phyloP scores from a whole-genome alignment of 2,113 vertebrate genomes.

The Patagioenas fasciata region DNA sequence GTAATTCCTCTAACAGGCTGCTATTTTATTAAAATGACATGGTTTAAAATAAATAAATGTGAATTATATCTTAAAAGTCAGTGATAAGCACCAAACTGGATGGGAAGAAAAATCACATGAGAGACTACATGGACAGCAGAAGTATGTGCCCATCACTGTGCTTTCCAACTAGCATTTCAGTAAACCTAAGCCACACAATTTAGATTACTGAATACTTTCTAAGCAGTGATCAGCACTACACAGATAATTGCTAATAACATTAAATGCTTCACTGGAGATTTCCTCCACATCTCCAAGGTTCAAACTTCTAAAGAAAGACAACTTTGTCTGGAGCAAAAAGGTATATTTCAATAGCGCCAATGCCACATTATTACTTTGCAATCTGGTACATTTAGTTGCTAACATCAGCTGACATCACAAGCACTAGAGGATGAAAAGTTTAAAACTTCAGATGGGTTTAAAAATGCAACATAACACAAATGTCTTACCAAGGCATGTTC shows the following conservation, averaged over 20 bases:
- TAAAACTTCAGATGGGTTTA: not conserved
- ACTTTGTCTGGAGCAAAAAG: not conserved
- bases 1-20: not conserved
- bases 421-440: not conserved
- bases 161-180: not conserved
- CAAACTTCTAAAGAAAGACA: not conserved
- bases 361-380: not conserved
- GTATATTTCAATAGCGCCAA: not conserved
- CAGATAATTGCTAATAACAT: not conserved
- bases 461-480: not conserved
- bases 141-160: not conserved
- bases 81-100: not conserved
- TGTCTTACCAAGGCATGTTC: constrained; percentile 90
- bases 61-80: not conserved
- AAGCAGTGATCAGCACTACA: not conserved
- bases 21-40: not conserved
- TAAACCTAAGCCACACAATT: not conserved
- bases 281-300: not conserved
- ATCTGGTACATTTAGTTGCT: not conserved
- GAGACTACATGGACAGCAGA: not conserved
- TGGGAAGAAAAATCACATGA: not conserved
- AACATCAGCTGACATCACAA: not conserved
- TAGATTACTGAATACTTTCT: not conserved
- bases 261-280: not conserved
- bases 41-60: not conserved